Base-by-base conservation (phyloP, 2,888 invertebrate species). In the Drosophila mayaguana region DNA sequence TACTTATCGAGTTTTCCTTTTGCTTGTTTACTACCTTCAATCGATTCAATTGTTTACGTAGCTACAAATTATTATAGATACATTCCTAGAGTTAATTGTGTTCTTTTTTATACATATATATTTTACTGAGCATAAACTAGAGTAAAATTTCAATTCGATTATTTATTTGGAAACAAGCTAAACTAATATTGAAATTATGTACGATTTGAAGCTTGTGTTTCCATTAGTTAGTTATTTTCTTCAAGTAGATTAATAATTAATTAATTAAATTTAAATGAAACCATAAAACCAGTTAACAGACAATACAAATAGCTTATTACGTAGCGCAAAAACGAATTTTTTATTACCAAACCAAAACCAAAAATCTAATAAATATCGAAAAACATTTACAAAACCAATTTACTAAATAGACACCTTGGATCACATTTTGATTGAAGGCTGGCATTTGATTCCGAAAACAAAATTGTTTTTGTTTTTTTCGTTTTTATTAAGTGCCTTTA, bases 251-350 rank as follows among this genome's bases (percentile, higher is more conserved):
- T 73, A 73, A 88, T 53, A 68, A 66, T 60, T 57, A 69, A 62
- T 57, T 56, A 69, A 79, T 64, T 43, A 70, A 60, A 59, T 12
- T 32, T 32, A 50, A 50, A 32, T 34, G 63, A 43, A 73, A 65
- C 72, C 85, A 78, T 63, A 71, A 71, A 89, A 83, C 90, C 84
- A 78, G 78, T 80, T 89, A 67, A 80, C 68, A 72, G 68, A 82
- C 80, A 83, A 83, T 90, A 84, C 88, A 69, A 79, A 76, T 82
- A 72, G 73, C 64, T 88, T 67, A 73, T 72, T 68, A 73, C 32
- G 68, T 87, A 83, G 87, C 40, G 55, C 63, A 67, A 72, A 54
- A 53, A 56, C 9, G 40, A 51, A 57, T 25, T 54, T 54, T 53
- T 22, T 25, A 69, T 42, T 69, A 45, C 20, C n/a, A 59, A 40